A percentile compares a stretch with the other conserved stretches of the same genome.
These are phyloP conservation scores for Anagyrus pseudococci DNA, from an alignment of 2,888 invertebrate species.

Conservation along the genomic window DNA sequence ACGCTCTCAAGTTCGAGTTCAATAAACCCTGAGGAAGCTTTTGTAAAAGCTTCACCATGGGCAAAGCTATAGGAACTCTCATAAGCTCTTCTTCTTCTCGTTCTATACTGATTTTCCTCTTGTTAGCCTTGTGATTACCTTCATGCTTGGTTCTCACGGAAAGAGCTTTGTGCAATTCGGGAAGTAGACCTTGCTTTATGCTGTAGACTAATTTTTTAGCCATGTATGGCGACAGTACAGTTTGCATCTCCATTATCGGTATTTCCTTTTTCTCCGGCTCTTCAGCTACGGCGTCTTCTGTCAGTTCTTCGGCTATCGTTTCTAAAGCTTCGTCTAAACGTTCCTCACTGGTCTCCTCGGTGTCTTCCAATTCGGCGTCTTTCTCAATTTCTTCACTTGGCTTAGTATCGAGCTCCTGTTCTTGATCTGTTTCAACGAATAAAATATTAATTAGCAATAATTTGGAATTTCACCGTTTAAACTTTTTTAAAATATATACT, in stretches of 20 bases:
- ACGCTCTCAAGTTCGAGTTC: conserved; percentile 83
- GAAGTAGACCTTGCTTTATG: conserved; percentile 76
- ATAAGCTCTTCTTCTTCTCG: conserved; percentile 91
- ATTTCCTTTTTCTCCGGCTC: conserved; percentile 36
- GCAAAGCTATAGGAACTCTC: conserved; percentile 90
- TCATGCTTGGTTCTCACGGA: conserved; percentile 76
- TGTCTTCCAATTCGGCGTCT: conserved; percentile 37
- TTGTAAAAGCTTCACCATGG: conserved; percentile 89
- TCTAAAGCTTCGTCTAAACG: conserved; percentile 56
- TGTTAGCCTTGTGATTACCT: conserved; percentile 78
- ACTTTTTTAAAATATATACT: neutral
- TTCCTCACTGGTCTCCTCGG: conserved; percentile 58
- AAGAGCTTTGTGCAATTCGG: conserved; percentile 79
- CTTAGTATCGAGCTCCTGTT: neutral
- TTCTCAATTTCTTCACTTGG: conserved; percentile 46
- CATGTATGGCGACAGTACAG: conserved; percentile 71
- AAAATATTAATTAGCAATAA: no score
- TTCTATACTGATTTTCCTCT: conserved; percentile 71
- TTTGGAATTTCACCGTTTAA: no score
- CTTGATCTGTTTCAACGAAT: neutral
- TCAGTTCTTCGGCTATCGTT: conserved; percentile 51
- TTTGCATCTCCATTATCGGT: conserved; percentile 61
- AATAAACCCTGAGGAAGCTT: conserved; percentile 80
- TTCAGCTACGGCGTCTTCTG: conserved; percentile 55
- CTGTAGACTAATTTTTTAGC: conserved; percentile 79